These are phyloP conservation scores for Puffinus mauretanicus DNA, from an alignment of 2,113 vertebrate genomes.

Conservation along the genomic window DNA sequence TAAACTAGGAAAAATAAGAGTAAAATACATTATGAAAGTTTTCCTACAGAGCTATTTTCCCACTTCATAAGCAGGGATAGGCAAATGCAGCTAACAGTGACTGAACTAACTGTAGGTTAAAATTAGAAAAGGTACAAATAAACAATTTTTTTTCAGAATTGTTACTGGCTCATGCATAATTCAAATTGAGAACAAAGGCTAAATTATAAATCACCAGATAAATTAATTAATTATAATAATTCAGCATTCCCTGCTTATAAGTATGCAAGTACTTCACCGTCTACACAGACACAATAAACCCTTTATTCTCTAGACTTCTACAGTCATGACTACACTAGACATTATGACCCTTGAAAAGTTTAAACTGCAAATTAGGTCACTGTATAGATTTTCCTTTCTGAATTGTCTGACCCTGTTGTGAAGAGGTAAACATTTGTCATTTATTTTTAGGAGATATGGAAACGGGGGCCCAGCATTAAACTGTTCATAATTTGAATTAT, in stretches of 20 bases:
- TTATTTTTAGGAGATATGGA: background rate
- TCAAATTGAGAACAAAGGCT: slow-evolving; percentile 24
- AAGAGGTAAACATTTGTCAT: background rate
- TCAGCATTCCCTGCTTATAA: background rate
- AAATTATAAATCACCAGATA: slow-evolving; percentile 8
- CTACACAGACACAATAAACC: background rate
- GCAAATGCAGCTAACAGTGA: background rate
- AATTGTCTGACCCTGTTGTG: background rate
- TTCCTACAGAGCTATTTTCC: background rate
- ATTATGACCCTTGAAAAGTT: background rate
- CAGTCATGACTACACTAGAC: background rate
- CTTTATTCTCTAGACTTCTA: background rate
- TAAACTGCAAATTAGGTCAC: background rate
- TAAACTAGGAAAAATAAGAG: background rate
- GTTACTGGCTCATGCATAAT: background rate
- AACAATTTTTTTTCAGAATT: background rate
- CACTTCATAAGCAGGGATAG: background rate
- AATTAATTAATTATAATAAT: slow-evolving; percentile 11
- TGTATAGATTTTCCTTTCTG: background rate
- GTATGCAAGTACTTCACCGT: background rate
- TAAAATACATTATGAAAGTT: background rate
- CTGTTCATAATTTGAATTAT: background rate
- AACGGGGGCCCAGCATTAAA: background rate
- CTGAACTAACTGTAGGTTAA: background rate
- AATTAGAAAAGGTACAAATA: slow-evolving; percentile 22